Evolutionary conservation across 2,888 invertebrate species (phyloP).

Genomic region (Perizoma affinitatum): DNA sequence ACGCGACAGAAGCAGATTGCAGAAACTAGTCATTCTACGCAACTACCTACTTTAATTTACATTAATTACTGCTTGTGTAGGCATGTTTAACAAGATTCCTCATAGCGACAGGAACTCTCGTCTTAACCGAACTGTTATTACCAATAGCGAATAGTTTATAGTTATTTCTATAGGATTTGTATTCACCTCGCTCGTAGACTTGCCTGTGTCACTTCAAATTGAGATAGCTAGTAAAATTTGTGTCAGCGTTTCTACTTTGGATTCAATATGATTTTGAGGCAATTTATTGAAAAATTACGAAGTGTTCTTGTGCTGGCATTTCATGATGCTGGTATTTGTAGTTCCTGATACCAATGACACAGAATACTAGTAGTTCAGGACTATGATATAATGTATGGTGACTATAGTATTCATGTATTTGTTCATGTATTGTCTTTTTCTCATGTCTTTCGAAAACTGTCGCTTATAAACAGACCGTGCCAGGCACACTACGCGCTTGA

Average conservation of each 20-base stretch:
- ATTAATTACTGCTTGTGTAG: constrained; percentile 1
- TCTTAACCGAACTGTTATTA: constrained; percentile 22
- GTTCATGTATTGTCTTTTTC: no score
- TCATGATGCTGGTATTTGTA: neutral
- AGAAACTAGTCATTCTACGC: no score
- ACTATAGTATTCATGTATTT: no score
- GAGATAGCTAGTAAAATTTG: neutral
- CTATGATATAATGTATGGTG: no score
- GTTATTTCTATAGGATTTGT: constrained; percentile 29
- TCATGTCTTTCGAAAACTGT: no score
- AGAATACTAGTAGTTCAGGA: no score
- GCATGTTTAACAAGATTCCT: neutral
- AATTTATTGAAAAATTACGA: no score
- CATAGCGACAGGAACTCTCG: constrained; percentile 18
- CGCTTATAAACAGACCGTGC: no score
- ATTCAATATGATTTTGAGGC: neutral
- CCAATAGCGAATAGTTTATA: constrained; percentile 28
- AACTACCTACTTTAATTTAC: no score
- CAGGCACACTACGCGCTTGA: no score
- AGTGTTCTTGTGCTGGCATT: no score
- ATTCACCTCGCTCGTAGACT: constrained; percentile 22
- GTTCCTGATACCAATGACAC: neutral
- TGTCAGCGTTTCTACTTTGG: neutral
- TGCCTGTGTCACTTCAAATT: neutral
- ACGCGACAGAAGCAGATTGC: no score